Conservation (phyloP, 2,113 vertebrate species). For the Narcine bancroftii region DNA sequence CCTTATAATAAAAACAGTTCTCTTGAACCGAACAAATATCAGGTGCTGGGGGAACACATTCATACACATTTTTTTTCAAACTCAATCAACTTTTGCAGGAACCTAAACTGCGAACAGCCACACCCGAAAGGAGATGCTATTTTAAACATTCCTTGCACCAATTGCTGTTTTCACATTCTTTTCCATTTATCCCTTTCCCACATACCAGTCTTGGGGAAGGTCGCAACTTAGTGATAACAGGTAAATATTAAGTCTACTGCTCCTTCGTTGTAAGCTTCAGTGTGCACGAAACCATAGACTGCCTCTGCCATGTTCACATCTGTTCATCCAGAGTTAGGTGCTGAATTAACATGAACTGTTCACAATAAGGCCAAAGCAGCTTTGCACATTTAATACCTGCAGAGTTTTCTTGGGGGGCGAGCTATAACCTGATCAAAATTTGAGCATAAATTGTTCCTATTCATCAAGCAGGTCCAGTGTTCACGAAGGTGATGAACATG, state of each 20-base stretch:
- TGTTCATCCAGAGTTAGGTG: not conserved
- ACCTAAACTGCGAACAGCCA: not conserved
- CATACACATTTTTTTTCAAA: not conserved
- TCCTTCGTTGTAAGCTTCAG: not conserved
- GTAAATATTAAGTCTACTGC: too few relatives aligned
- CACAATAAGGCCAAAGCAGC: not conserved
- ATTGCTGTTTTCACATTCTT: not conserved
- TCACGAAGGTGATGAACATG: too few relatives aligned
- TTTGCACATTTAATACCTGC: not conserved
- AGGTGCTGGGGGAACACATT: not conserved
- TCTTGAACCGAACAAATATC: not conserved
- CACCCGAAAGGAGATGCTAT: too few relatives aligned
- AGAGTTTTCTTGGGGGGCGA: not conserved
- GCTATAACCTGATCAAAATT: not conserved
- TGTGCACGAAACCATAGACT: not conserved
- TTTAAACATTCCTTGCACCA: not conserved
- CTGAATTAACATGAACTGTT: not conserved
- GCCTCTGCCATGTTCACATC: not conserved
- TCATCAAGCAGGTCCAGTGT: too few relatives aligned
- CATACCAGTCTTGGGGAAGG: too few relatives aligned
- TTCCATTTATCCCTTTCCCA: not conserved
- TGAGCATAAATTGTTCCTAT: not conserved
- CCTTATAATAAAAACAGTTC: not conserved
- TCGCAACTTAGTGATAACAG: too few relatives aligned
- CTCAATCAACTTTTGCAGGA: not conserved